These are phyloP conservation scores for Dromius quadrimaculatus DNA, from an alignment of 2,888 invertebrate species.

Conservation along the genomic window DNA sequence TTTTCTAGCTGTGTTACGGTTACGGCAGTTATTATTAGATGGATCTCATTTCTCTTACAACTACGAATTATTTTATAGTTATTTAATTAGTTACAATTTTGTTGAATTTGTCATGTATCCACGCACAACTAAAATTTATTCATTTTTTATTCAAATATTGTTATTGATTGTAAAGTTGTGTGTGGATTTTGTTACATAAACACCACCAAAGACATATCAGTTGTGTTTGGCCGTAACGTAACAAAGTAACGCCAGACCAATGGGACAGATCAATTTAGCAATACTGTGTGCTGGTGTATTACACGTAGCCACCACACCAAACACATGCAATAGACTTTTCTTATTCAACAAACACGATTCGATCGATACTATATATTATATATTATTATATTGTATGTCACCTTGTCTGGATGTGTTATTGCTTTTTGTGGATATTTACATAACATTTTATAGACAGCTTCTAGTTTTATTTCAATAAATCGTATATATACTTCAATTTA, in stretches of 20 bases:
- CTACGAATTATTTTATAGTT: constrained; percentile 12
- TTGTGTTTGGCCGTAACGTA: constrained; percentile 50
- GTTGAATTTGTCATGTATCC: neutral
- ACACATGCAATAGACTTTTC: constrained; percentile 50
- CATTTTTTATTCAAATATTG: neutral
- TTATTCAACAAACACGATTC: constrained; percentile 49
- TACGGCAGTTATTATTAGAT: constrained; percentile 42
- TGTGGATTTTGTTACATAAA: constrained; percentile 30
- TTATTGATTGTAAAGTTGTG: constrained; percentile 23
- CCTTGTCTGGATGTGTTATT: constrained; percentile 51
- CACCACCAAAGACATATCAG: constrained; percentile 52
- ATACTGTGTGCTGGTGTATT: constrained; percentile 31
- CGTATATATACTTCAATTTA: constrained; percentile 44
- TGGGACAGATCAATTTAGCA: constrained; percentile 49
- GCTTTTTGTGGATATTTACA: constrained; percentile 52
- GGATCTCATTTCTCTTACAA: constrained; percentile 29
- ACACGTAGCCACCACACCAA: constrained; percentile 12
- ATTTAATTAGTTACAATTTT: constrained; percentile 20
- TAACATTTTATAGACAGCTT: constrained; percentile 52
- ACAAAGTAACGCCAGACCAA: constrained; percentile 47
- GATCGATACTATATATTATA: constrained; percentile 51
- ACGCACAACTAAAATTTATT: constrained; percentile 2
- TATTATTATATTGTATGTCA: constrained; percentile 51
- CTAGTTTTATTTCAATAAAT: constrained; percentile 52
- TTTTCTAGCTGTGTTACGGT: constrained; percentile 48